These are phyloP conservation scores for Brachypteracias leptosomus DNA, from an alignment of 2,113 vertebrate genomes.

Conservation along the genomic window DNA sequence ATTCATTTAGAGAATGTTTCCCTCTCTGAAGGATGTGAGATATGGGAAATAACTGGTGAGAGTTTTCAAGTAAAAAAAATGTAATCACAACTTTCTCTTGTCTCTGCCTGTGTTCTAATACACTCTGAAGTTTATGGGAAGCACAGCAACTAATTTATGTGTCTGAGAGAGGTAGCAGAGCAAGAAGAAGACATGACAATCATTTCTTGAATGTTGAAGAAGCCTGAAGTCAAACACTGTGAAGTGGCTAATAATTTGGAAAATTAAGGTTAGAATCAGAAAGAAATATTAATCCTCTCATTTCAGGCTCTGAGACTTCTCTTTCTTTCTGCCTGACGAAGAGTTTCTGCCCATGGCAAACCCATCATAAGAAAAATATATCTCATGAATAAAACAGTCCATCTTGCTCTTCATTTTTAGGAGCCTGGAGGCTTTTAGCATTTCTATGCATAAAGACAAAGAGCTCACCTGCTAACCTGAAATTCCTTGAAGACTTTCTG, in stretches of 20 bases:
- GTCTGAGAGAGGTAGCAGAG: not conserved
- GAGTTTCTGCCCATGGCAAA: not conserved
- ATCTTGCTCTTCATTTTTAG: not conserved
- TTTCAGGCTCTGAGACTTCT: not conserved
- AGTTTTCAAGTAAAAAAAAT: not conserved
- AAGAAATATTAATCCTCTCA: not conserved
- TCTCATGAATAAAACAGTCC: not conserved
- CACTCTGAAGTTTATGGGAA: not conserved
- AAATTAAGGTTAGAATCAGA: not conserved
- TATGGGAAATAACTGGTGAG: slow-evolving; percentile 5
- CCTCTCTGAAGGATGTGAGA: slow-evolving; percentile 37
- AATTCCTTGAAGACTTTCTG: not conserved
- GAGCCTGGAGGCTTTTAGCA: not conserved
- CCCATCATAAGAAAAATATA: not conserved
- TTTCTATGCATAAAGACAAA: not conserved
- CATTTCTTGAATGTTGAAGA: not conserved
- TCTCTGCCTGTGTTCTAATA: not conserved
- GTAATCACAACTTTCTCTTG: not conserved
- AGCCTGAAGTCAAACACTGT: not conserved
- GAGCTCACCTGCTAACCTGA: not conserved
- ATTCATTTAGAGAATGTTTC: not conserved
- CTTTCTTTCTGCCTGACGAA: not conserved
- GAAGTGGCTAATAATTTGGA: not conserved
- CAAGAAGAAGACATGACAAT: not conserved
- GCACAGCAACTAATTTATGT: not conserved